phyloP scores from a whole-genome alignment of 2,888 invertebrate genomes.

The Empis livida region DNA sequence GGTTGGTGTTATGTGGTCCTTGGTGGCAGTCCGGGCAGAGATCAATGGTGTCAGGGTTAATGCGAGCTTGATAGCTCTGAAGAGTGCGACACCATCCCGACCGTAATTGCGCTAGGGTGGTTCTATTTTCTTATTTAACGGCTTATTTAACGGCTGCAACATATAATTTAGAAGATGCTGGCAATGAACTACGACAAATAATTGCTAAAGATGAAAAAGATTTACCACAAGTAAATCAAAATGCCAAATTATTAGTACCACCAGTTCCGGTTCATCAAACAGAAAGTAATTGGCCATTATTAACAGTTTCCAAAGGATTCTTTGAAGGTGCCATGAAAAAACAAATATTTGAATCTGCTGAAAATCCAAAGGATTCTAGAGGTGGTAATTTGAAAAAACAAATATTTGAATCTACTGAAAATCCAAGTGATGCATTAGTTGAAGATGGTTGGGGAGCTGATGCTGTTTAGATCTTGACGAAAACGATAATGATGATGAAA shows the following conservation, averaged over 20 bases:
- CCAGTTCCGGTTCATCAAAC: conserved; percentile 79
- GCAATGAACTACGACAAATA: conserved; percentile 52
- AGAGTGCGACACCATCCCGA: no score
- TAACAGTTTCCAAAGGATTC: conserved; percentile 75
- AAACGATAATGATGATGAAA: conserved; percentile 46
- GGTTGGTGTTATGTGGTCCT: no score
- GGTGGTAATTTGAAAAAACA: conserved; percentile 22
- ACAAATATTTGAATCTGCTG: neutral
- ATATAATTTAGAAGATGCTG: conserved; percentile 73
- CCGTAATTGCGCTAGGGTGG: no score
- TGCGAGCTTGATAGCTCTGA: no score
- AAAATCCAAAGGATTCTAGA: conserved; percentile 36
- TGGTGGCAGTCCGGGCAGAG: no score
- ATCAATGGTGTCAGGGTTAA: no score
- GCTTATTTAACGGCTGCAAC: conserved; percentile 93
- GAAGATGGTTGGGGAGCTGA: conserved; percentile 76
- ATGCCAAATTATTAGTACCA: conserved; percentile 68
- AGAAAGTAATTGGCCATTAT: conserved; percentile 95
- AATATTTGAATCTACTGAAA: neutral
- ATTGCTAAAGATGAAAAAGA: conserved; percentile 50
- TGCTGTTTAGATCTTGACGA: conserved; percentile 60
- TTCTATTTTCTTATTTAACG: no score
- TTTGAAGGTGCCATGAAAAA: conserved; percentile 42
- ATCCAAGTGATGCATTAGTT: conserved; percentile 40
- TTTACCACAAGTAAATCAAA: conserved; percentile 59